These are phyloP conservation scores for Schrankia costaestrigalis DNA, from an alignment of 2,888 invertebrate species.

Conservation along the genomic window DNA sequence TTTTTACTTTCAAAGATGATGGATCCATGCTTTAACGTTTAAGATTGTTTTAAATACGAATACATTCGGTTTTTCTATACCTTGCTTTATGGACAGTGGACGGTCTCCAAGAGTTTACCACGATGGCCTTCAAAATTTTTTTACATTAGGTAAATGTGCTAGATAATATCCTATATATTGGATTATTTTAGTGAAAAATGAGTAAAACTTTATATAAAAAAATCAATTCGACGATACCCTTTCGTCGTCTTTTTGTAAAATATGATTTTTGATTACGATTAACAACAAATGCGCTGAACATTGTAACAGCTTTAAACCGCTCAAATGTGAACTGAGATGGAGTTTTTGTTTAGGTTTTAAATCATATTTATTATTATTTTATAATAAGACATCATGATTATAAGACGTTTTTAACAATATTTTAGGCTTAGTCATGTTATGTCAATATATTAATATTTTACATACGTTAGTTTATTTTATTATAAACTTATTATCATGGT, in stretches of 20 bases:
- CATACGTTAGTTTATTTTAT: constrained; percentile 65
- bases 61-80: constrained; percentile 9
- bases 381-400: constrained; percentile 34
- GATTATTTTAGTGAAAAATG: constrained; percentile 23
- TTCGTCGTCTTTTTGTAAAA: constrained; percentile 11
- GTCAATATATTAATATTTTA: constrained; percentile 68
- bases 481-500: constrained; percentile 58
- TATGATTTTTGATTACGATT: constrained; percentile 25
- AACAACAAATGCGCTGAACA: constrained; percentile 34
- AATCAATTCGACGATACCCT: constrained; percentile 3
- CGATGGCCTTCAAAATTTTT: constrained; percentile 54
- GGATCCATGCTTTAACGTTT: constrained; percentile 5
- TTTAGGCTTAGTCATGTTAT: constrained; percentile 49
- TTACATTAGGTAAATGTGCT: constrained; percentile 47
- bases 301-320: constrained; percentile 57
- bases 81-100: too few species aligned
- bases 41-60: constrained; percentile 1
- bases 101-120: constrained; percentile 39
- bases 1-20: constrained; percentile 13
- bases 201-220: constrained; percentile 26
- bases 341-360: constrained; percentile 46
- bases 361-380: constrained; percentile 63
- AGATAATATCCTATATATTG: constrained; percentile 32
- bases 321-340: constrained; percentile 51
- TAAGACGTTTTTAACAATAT: constrained; percentile 35